Base-by-base conservation (phyloP, 64 coral and sea anemone species). In the Pachyseris speciosa region DNA sequence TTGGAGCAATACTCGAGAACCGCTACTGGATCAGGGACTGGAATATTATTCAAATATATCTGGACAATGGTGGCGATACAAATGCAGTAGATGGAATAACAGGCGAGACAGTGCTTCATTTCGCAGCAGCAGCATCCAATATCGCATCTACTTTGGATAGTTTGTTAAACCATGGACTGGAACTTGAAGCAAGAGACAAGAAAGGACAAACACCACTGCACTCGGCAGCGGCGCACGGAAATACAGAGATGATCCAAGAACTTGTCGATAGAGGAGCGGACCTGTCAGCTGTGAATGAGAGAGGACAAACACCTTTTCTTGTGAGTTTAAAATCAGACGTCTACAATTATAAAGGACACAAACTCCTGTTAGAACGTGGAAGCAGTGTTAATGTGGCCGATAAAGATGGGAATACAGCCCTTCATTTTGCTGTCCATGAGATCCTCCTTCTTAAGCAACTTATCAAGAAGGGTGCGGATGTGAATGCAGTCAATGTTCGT, bases 191-290 rank as follows among this genome's bases (percentile, higher is more conserved):
- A 63, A 36, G 37, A 60, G 77, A 81, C 57, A 63, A 57, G 15
- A 63, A 57, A 33, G 77, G 77, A 36, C 15, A 81, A 57, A 55
- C 37, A 5, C 83, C 91, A 19, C 30, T 93, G 36, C 91, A 87
- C 27, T 33, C 43, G 22, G 91, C 61, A 12, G 91, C 72, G 24
- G 19, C 30, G 16, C 13, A 52, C 0, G 71, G 58, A 40, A 28
- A 75, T 53, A 19, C 37, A n/a, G 72, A 79, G n/a, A 78, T 68
- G 12, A 37, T 59, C 48, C 53, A 31, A 29, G 34, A 44, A 26
- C 63, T 93, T 29, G 15, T 93, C 20, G 83, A 86, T 63, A 41
- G 75, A 93, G 91, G 83, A 87, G 75, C 80, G 47, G 59, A 93
- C 27, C 11, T 93, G 32, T 59, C 72, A 78, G 59, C 75, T n/a